Base-by-base conservation (phyloP, 2,113 vertebrate species). In the Hippocampus barbouri region DNA sequence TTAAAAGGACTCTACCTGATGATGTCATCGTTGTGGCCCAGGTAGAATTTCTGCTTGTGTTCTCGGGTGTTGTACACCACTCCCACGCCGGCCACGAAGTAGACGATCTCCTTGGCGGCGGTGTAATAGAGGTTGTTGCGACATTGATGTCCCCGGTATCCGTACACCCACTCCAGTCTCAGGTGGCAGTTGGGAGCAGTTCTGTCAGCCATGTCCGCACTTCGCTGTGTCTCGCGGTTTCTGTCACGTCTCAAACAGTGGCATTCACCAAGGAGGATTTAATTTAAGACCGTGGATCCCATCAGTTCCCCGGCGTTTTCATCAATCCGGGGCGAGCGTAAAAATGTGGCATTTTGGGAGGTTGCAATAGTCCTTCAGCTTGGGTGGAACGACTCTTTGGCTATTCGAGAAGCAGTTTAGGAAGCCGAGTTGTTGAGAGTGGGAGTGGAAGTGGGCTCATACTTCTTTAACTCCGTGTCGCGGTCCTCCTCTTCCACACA, bases 111-210 rank as follows among this genome's bases (percentile, higher is more conserved):
- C 91, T 95, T 95, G 84, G 96, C 95, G 77, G 97, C 96, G 14
- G 96, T 98, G 93, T 98, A 98, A 92, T 96, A 98, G 85, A 98
- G 95, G 94, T 98, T 98, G 96, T 98, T 98, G 93, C 96, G 97
- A 92, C 96, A 98, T 93, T 98, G 97, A 81, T 98, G 97, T 82
- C 97, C 97, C 80, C 97, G 93, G 93, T 98, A 98, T 84, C 97
- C 97, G 88, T 98, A 98, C 79, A 98, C 96, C 97, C 97, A 98
- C 89, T 97, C 96, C 81, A 98, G 94, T 91, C 96, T 94, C 90
- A 98, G 94, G 93, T 97, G 97, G 93, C 96, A 96, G 91, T 91
- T 95, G 73, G 97, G 97, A 90, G 96, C 95, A 88, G 95, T 97
- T 82, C 95, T 94, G 93, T 97, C 96, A 92, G 96, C 95, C 97